Percentiles rank a stretch among this genome's conserved stretches.
Evolutionary conservation across 1,140 invertebrate genomes (phyloP).

Genomic region (Babylonia areolata): DNA sequence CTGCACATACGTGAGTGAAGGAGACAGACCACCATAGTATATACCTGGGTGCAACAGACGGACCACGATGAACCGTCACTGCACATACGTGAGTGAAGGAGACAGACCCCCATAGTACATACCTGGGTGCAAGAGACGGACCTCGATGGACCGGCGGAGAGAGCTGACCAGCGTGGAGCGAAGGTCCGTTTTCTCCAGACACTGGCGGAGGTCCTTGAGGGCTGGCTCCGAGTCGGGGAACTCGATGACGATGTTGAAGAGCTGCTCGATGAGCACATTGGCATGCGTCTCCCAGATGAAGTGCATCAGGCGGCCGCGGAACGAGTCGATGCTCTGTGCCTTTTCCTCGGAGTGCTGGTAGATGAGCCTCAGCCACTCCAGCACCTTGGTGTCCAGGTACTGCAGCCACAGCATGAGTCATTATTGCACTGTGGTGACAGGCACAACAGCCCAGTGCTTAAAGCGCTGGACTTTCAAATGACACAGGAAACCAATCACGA

Average conservation of each 20-base stretch:
- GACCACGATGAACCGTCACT: slow-evolving; percentile 82
- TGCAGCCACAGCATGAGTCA: slow-evolving; percentile 68
- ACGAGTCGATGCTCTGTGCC: slow-evolving; percentile 75
- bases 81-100: neutral
- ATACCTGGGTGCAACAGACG: slow-evolving; percentile 75
- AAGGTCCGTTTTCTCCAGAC: slow-evolving; percentile 89
- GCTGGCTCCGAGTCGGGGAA: slow-evolving; percentile 96
- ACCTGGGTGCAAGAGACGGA: slow-evolving; percentile 75
- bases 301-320: slow-evolving; percentile 81
- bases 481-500: neutral
- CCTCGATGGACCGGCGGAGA: slow-evolving; percentile 83
- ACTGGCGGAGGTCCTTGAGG: slow-evolving; percentile 91
- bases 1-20: neutral
- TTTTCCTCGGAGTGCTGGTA: slow-evolving; percentile 80
- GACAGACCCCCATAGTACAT: neutral
- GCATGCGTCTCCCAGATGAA: slow-evolving; percentile 93
- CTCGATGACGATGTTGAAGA: slow-evolving; percentile 97
- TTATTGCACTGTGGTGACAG: too few species aligned
- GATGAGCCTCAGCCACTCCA: slow-evolving; percentile 88
- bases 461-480: too few species aligned
- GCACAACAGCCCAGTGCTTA: too few species aligned
- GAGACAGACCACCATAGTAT: neutral
- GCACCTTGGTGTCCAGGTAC: slow-evolving; percentile 89
- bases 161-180: slow-evolving; percentile 85
- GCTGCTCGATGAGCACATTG: slow-evolving; percentile 89